Evolutionary conservation across 2,113 vertebrate genomes (phyloP).

Genomic region (Bambusicola thoracicus): DNA sequence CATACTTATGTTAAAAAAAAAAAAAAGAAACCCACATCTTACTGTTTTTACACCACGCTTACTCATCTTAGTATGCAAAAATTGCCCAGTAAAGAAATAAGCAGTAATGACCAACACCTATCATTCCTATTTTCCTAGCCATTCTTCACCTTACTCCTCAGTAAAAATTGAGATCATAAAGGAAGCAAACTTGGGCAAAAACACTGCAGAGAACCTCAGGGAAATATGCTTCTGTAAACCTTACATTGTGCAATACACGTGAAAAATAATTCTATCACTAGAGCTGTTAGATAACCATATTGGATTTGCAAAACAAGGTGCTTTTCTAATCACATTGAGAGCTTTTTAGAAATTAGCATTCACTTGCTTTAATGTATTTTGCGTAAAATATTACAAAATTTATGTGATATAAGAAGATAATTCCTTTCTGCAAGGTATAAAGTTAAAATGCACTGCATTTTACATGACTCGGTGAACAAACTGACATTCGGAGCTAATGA

Average conservation of each 20-base stretch:
- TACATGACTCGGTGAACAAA: conserved; percentile 30
- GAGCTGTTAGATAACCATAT: conserved; percentile 52
- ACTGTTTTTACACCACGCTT: background rate
- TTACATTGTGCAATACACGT: conserved; percentile 7
- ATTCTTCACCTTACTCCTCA: conserved; percentile 29
- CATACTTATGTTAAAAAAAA: background rate
- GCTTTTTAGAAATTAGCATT: conserved; percentile 22
- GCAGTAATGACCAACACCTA: conserved; percentile 22
- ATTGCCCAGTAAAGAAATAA: background rate
- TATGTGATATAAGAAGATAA: conserved; percentile 41
- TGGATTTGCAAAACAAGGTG: conserved; percentile 42
- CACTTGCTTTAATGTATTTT: conserved; percentile 29
- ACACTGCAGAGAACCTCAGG: conserved; percentile 31
- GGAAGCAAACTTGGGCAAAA: background rate
- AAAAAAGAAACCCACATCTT: background rate
- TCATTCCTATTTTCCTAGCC: conserved; percentile 14
- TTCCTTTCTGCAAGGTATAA: conserved; percentile 33
- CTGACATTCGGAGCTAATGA: background rate
- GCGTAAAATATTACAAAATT: conserved; percentile 13
- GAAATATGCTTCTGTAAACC: conserved; percentile 30
- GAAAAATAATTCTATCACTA: conserved; percentile 48
- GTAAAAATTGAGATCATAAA: background rate
- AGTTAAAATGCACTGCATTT: conserved; percentile 41
- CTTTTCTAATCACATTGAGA: conserved; percentile 2
- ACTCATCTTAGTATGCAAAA: background rate